These are phyloP conservation scores for Syngnathus scovelli DNA, from an alignment of 2,113 vertebrate species.

Conservation along the genomic window DNA sequence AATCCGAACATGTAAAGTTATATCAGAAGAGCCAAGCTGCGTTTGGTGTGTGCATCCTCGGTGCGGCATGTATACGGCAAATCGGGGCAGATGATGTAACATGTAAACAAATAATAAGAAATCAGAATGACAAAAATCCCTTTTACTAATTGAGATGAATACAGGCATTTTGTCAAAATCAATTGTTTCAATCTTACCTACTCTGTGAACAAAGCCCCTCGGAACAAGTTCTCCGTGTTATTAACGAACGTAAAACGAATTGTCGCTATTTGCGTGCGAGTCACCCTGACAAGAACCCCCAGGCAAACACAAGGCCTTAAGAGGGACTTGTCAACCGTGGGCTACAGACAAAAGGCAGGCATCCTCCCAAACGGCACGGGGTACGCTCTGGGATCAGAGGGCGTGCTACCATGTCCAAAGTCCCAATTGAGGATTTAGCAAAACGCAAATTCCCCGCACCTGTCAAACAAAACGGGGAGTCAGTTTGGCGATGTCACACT, in stretches of 20 bases:
- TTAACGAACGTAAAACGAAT: constrained; percentile 66
- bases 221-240: constrained; percentile 49
- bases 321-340: constrained; percentile 66
- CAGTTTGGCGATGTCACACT: constrained; percentile 55
- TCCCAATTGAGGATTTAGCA: constrained; percentile 59
- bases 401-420: constrained; percentile 63
- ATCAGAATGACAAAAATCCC: no score
- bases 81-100: no score
- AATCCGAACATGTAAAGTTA: no score
- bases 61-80: no score
- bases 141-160: no score
- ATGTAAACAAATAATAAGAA: no score
- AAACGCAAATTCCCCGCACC: constrained; percentile 56
- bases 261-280: constrained; percentile 59
- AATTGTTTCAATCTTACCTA: constrained; percentile 10
- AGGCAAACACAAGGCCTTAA: constrained; percentile 64
- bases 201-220: constrained; percentile 35
- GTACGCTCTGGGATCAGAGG: constrained; percentile 62
- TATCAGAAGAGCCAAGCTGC: no score
- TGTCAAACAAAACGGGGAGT: constrained; percentile 59
- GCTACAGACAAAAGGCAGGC: constrained; percentile 65
- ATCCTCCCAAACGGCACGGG: constrained; percentile 66
- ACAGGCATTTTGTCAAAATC: no score
- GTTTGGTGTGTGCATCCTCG: no score
- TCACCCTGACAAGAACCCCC: constrained; percentile 61